A percentile compares a stretch with the other conserved stretches of the same genome.
Conservation (phyloP, 23 tunicate species). For the Ascidia mentula region DNA sequence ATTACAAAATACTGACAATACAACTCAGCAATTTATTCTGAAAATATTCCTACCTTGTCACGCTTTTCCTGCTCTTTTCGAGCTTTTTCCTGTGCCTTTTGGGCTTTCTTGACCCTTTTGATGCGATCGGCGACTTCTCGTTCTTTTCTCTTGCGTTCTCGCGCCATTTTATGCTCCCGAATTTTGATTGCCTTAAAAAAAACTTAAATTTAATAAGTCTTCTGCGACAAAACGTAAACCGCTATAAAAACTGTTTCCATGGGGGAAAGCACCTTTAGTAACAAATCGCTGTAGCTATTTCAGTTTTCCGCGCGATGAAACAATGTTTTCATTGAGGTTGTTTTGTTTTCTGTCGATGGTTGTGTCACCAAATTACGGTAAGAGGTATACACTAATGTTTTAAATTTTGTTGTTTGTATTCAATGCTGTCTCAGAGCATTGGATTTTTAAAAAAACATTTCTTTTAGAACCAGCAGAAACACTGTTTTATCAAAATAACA, state of each 20-base stretch:
- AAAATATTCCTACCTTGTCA: background rate
- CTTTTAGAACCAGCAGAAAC: no score
- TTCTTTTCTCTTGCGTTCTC: constrained; percentile 35
- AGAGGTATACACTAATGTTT: no score
- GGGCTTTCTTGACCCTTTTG: constrained; percentile 17
- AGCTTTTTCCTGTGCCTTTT: constrained; percentile 37
- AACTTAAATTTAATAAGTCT: constrained; percentile 7
- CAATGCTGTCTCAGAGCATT: no score
- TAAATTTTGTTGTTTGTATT: no score
- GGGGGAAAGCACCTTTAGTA: background rate
- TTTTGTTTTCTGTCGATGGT: background rate
- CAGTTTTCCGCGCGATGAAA: background rate
- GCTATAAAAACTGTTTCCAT: background rate
- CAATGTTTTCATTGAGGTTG: background rate
- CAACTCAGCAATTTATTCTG: background rate
- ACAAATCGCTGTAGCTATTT: background rate
- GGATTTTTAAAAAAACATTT: no score
- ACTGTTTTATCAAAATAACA: no score
- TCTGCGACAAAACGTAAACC: background rate
- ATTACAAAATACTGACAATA: background rate
- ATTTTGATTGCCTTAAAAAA: background rate
- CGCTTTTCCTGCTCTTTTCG: background rate
- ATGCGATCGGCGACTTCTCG: constrained; percentile 8
- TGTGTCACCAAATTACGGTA: background rate
- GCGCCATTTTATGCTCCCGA: constrained; percentile 22